A percentile compares a stretch with the other conserved stretches of the same genome.
Conservation (phyloP, 30 jellyfish, hydroid and myxozoan species). For the Clytia hemisphaerica region DNA sequence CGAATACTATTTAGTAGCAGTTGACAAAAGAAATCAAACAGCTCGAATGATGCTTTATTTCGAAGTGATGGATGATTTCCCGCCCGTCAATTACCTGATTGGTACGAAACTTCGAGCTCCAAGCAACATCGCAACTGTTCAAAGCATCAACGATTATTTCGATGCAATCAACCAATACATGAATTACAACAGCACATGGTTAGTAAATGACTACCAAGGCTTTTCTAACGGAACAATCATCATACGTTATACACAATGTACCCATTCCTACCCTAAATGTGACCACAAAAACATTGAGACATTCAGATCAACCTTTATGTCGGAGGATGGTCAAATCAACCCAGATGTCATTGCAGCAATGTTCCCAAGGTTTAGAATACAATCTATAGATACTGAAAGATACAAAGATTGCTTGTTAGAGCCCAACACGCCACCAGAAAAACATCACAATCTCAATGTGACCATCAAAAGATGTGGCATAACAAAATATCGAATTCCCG, state of each 20-base stretch:
- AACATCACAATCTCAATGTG: background rate
- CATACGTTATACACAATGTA: background rate
- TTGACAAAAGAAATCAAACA: slow-evolving; percentile 1
- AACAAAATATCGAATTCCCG: slow-evolving; percentile 20
- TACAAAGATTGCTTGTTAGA: background rate
- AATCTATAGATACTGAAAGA: background rate
- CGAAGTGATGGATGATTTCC: slow-evolving; percentile 16
- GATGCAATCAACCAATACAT: background rate
- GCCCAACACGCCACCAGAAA: slow-evolving; percentile 13
- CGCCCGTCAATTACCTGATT: background rate
- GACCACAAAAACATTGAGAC: background rate
- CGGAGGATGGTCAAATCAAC: background rate
- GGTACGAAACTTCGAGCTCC: background rate
- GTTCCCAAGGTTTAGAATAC: slow-evolving; percentile 20
- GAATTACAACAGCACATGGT: background rate
- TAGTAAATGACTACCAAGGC: background rate
- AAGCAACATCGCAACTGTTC: background rate
- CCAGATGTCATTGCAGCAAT: slow-evolving; percentile 3
- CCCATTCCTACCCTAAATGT: background rate
- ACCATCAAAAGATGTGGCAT: slow-evolving; percentile 16
- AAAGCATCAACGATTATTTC: background rate
- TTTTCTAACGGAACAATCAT: background rate
- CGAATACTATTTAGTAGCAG: slow-evolving; percentile 3
- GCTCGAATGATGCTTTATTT: slow-evolving; percentile 16
- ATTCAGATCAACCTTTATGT: background rate